Evolutionary conservation across 1,140 invertebrate genomes (phyloP), one percentile per base, ranked within the genome.

Genomic region (Eumaeus atala): DNA sequence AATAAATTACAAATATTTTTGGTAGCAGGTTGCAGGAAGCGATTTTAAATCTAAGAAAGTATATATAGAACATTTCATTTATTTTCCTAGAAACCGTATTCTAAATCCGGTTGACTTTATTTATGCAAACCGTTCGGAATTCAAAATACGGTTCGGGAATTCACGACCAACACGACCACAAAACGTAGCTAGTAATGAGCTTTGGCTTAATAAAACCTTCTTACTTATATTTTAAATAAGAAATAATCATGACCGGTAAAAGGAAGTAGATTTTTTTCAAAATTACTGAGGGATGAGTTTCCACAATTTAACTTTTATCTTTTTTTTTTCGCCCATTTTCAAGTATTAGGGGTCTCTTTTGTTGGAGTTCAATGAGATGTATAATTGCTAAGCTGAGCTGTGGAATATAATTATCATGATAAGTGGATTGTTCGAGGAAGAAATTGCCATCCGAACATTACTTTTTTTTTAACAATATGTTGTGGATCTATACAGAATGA

Each of bases 381-480:
- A 44, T 44, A 44, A 44, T 44, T 44, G 40, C 40, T 17, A 44
- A 44, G 40, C 40, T 44, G 21, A 28, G 21, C 21, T 28, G 6
- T 28, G 21, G 21, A 28, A 2, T 28, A 6, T 6, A 28, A 28
- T 28, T 28, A 28, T 28, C 21, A 6, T 28, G 21, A 28, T 28
- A 28, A 28, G 21, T 28, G 21, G 21, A 28, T 28, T 28, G 21
- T 28, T 28, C 21, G 21, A 28, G 6, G 6, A 28, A 28, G 21
- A 28, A 28, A 28, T 28, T 28, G 21, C 21, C 21, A 3, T 28
- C 2, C 2, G 21, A 28, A 28, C 21, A 28, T 3, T 2, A 6
- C 6, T 28, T 28, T 28, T 28, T 28, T 28, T 28, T 2, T 28
- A 28, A 28, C 2, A 28, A 6, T 28, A 3, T 2, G 6, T 28